Conservation (phyloP, 2,113 vertebrate genomes). For the Epinephelus moara region DNA sequence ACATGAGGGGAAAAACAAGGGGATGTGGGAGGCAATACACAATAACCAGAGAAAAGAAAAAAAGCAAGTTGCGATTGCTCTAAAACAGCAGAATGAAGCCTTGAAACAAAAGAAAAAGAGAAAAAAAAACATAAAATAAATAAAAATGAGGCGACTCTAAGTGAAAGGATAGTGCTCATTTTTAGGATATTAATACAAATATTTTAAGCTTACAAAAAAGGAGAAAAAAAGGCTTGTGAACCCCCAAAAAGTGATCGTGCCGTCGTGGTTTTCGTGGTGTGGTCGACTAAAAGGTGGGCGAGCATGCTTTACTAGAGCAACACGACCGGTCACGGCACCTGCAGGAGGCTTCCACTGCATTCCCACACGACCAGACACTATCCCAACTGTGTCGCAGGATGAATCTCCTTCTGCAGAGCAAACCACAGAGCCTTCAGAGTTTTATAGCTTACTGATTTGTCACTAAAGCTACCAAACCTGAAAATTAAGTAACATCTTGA, state of each 20-base stretch:
- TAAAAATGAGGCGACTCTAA: slow-evolving; percentile 72
- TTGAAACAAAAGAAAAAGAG: slow-evolving; percentile 43
- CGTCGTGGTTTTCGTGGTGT: slow-evolving; percentile 25
- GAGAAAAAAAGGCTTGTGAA: slow-evolving; percentile 41
- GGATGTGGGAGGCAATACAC: slow-evolving; percentile 65
- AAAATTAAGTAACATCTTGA: slow-evolving; percentile 52
- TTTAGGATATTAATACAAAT: slow-evolving; percentile 70
- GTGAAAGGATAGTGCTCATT: slow-evolving; percentile 68
- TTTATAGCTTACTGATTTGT: slow-evolving; percentile 32
- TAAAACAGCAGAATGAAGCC: slow-evolving; percentile 60
- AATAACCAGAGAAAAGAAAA: slow-evolving; percentile 62
- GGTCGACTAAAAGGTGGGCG: slow-evolving; percentile 44
- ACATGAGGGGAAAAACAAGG: slow-evolving; percentile 35
- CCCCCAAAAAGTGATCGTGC: slow-evolving; percentile 44
- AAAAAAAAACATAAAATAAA: slow-evolving; percentile 69
- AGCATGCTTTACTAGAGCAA: slow-evolving; percentile 69
- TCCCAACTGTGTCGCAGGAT: slow-evolving; percentile 25
- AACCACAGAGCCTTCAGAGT: slow-evolving; percentile 45
- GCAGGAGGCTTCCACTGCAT: slow-evolving; percentile 46
- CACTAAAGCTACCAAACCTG: slow-evolving; percentile 64
- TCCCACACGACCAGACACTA: slow-evolving; percentile 10
- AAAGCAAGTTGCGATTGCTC: slow-evolving; percentile 54
- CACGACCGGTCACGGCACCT: slow-evolving; percentile 64
- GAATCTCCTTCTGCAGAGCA: slow-evolving; percentile 31
- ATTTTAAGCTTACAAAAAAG: slow-evolving; percentile 61